These are phyloP conservation scores for Melanophora roralis DNA, from an alignment of 2,888 invertebrate genomes.

Conservation along the genomic window DNA sequence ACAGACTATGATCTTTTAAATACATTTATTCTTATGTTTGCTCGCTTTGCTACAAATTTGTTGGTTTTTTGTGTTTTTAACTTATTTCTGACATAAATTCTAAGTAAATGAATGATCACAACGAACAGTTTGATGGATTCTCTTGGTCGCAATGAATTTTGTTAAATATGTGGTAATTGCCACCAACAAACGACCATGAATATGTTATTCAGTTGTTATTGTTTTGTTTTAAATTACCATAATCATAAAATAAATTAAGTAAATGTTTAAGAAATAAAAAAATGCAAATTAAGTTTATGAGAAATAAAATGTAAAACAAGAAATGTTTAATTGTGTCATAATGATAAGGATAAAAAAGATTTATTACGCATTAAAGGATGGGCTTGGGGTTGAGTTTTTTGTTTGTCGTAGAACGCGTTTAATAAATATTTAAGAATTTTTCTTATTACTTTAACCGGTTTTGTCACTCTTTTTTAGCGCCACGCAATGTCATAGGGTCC, in stretches of 20 bases:
- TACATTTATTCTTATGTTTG: conserved; percentile 13
- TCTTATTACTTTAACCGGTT: too few relatives aligned
- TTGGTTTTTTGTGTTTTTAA: conserved; percentile 1
- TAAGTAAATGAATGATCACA: conserved; percentile 36
- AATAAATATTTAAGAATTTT: too few relatives aligned
- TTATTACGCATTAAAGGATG: too few relatives aligned
- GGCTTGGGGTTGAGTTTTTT: too few relatives aligned
- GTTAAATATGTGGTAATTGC: conserved; percentile 65
- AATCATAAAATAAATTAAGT: conserved; percentile 33
- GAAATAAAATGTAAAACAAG: conserved; percentile 13
- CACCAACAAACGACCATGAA: conserved; percentile 62
- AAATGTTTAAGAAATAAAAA: not conserved
- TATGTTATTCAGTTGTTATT: conserved; percentile 22
- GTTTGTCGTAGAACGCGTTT: too few relatives aligned
- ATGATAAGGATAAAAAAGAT: too few relatives aligned
- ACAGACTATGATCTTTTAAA: conserved; percentile 42
- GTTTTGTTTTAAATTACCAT: conserved; percentile 10
- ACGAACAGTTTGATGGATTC: conserved; percentile 62
- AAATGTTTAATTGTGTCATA: not conserved
- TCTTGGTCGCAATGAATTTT: conserved; percentile 62
- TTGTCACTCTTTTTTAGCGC: too few relatives aligned
- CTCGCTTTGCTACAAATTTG: conserved; percentile 5
- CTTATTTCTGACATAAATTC: conserved; percentile 63
- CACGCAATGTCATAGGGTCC: too few relatives aligned
- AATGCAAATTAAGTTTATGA: conserved; percentile 9